Conservation (phyloP, 2,113 vertebrate species). For the Ceyx melanurus region DNA sequence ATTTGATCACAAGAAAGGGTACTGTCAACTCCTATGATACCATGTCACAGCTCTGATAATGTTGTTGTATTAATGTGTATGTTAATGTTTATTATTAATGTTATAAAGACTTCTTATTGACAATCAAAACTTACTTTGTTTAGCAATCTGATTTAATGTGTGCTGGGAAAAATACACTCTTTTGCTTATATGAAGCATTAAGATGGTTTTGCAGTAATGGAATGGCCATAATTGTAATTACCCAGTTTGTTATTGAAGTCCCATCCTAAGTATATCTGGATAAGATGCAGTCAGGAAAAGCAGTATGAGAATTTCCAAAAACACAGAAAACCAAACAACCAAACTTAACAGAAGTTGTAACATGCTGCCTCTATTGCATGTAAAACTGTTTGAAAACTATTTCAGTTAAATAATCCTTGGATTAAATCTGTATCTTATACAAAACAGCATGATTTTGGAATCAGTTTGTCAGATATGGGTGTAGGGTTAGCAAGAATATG, state of each 20-base stretch:
- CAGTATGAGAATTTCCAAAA: background rate
- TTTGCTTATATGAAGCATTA: background rate
- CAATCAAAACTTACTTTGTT: background rate
- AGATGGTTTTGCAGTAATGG: background rate
- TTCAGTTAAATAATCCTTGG: background rate
- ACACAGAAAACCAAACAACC: background rate
- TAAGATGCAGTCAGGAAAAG: background rate
- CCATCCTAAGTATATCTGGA: background rate
- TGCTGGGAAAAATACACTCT: accelerated
- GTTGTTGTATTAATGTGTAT: background rate
- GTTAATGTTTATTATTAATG: no score
- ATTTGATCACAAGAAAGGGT: background rate
- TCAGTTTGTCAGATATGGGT: background rate
- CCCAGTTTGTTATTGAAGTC: background rate
- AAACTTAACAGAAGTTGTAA: background rate
- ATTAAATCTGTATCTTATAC: background rate
- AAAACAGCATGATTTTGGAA: background rate
- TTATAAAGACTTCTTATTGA: background rate
- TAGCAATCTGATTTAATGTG: background rate
- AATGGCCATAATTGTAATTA: background rate
- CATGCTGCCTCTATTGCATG: background rate
- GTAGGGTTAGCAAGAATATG: background rate
- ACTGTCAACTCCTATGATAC: background rate
- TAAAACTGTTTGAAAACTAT: background rate
- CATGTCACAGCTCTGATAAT: background rate